phyloP scores from a whole-genome alignment of 2,113 vertebrate species.

The Chloebia gouldiae region DNA sequence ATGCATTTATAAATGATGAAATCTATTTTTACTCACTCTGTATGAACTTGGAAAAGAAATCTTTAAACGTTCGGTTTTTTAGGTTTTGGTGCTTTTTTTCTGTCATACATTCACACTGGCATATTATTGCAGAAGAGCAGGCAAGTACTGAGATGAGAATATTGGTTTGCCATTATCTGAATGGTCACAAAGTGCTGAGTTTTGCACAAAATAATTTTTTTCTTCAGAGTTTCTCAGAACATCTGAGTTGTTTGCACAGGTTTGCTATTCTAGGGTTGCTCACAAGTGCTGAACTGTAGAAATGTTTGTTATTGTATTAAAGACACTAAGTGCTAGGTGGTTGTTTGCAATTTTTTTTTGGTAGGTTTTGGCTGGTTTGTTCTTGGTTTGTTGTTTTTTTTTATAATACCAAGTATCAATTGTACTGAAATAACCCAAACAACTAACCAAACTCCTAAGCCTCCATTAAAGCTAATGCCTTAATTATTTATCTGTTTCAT shows the following conservation, averaged over 20 bases:
- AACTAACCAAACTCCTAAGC: background rate
- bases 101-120: background rate
- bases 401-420: background rate
- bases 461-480: background rate
- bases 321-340: background rate
- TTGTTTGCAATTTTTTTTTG: background rate
- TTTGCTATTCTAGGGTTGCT: slow-evolving; percentile 33
- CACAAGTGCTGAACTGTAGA: slow-evolving; percentile 25
- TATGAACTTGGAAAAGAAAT: background rate
- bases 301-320: background rate
- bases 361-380: background rate
- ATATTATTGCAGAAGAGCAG: background rate
- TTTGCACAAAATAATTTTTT: background rate
- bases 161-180: background rate
- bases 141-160: slow-evolving; percentile 22
- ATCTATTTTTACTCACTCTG: background rate
- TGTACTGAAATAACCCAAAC: background rate
- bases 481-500: background rate
- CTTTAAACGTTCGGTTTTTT: background rate
- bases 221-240: slow-evolving; percentile 32
- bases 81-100: background rate
- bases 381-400: background rate
- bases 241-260: slow-evolving; percentile 36
- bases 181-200: slow-evolving; percentile 6
- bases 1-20: background rate